Base-by-base conservation (phyloP, 2,888 invertebrate species). In the Sepioteuthis lessoniana region DNA sequence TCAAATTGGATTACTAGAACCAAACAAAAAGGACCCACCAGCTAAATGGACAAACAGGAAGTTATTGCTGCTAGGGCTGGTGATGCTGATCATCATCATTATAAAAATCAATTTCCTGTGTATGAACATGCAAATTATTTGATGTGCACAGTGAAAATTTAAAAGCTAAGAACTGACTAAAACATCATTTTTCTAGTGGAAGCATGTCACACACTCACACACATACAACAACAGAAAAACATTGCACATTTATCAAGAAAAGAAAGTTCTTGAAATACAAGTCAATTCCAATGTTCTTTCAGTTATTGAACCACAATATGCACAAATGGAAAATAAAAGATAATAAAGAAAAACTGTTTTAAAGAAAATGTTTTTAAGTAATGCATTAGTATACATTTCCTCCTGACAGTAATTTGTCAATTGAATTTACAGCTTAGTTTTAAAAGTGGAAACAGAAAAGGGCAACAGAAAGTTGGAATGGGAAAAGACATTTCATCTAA, bases 331-430 rank as follows among this genome's bases (percentile, higher is more conserved):
- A 60, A 60, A 60, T 60, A 31, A 35, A 76, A 4, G 10, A 42
- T 55, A 55, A 55, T 28, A 76, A 76, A 76, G 13, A n/a, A 76
- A 35, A 1, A 16, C n/a, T 13, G 8, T 76, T 76, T 16, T 13
- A 76, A 76, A n/a, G 76, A 16, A 35, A 76, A 76, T n/a, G 55
- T 50, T 50, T 50, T n/a, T 76, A 76, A 76, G n/a, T n/a, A 35
- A 76, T 76, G 76, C 76, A 76, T 76, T 76, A 76, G 76, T n/a
- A 76, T 76, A 76, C n/a, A 35, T 76, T 76, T 76, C 76, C 76
- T 76, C 19, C n/a, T 35, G n/a, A 76, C 76, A 76, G 76, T 76
- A n/a, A 76, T 76, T 76, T 76, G n/a, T 76, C 16, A 76, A 35
- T 76, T n/a, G 76, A 76, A 76, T n/a, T 76, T 76, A 76, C 76